These are phyloP conservation scores for Tretioscincus oriximinensis DNA, from an alignment of 2,113 vertebrate genomes.

Conservation along the genomic window DNA sequence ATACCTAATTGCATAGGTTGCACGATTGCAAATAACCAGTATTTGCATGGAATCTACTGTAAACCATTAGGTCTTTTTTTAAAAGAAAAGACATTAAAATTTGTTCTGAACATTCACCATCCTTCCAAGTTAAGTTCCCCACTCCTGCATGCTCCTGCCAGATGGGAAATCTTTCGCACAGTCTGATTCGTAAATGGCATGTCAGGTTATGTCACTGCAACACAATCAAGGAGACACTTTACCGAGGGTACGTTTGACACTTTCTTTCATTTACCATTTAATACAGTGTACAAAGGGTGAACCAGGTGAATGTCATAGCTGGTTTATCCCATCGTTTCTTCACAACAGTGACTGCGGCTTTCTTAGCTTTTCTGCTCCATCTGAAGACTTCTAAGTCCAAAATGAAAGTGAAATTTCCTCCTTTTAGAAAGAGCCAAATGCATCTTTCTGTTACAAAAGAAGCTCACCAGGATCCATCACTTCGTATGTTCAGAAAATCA, in stretches of 20 bases:
- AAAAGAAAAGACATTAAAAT: not conserved
- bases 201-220: not conserved
- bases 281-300: not conserved
- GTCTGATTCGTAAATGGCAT: constrained; percentile 2
- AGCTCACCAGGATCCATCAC: not conserved
- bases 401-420: not conserved
- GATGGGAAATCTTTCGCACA: not conserved
- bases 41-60: not conserved
- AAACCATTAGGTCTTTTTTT: not conserved
- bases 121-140: not conserved
- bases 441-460: not conserved
- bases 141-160: not conserved
- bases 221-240: not conserved
- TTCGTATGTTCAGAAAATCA: not conserved
- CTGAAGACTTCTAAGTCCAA: not conserved
- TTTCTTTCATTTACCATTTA: not conserved
- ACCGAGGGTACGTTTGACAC: not conserved
- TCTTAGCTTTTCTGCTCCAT: not conserved
- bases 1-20: not conserved
- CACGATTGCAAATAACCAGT: too few relatives aligned
- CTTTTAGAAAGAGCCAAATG: not conserved
- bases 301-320: accelerated
- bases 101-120: not conserved
- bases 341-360: not conserved
- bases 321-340: not conserved